Conservation (phyloP, 30 jellyfish, hydroid and myxozoan genomes). For the Sanderia malayensis region DNA sequence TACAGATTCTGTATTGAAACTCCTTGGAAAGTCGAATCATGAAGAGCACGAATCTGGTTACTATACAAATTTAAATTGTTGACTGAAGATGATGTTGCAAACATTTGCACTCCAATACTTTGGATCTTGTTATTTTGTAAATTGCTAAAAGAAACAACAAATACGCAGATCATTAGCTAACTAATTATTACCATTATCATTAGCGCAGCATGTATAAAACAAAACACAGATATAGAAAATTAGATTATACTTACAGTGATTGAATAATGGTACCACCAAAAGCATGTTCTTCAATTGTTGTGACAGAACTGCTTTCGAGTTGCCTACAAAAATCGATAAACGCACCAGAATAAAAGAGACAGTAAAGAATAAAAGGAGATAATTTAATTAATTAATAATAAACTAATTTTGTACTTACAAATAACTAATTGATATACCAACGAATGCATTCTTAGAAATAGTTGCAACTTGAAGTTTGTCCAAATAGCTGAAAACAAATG, state of each 20-base stretch:
- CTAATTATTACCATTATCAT: too few species aligned
- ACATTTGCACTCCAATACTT: slow-evolving; percentile 67
- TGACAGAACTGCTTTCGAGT: slow-evolving; percentile 61
- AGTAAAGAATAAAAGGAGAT: too few species aligned
- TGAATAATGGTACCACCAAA: slow-evolving; percentile 50
- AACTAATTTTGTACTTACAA: too few species aligned
- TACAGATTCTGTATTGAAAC: too few species aligned
- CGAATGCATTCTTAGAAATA: slow-evolving; percentile 26
- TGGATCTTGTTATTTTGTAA: slow-evolving; percentile 36
- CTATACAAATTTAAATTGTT: slow-evolving; percentile 49
- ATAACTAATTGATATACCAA: slow-evolving; percentile 28
- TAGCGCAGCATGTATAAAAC: too few species aligned
- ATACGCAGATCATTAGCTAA: too few species aligned
- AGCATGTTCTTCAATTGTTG: slow-evolving; percentile 62
- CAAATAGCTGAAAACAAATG: slow-evolving; percentile 20
- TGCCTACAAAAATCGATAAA: slow-evolving; percentile 27
- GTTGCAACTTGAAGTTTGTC: slow-evolving; percentile 30
- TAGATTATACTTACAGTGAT: slow-evolving; percentile 44
- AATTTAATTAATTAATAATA: too few species aligned
- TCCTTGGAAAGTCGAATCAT: slow-evolving; percentile 73
- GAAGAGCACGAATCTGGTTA: slow-evolving; percentile 60
- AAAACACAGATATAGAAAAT: too few species aligned
- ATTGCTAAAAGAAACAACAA: background rate
- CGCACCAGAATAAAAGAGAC: too few species aligned
- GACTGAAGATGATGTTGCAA: slow-evolving; percentile 65